These are phyloP conservation scores for Clarias laeviceps DNA, from an alignment of 2,797 vertebrate species.

Conservation along the genomic window DNA sequence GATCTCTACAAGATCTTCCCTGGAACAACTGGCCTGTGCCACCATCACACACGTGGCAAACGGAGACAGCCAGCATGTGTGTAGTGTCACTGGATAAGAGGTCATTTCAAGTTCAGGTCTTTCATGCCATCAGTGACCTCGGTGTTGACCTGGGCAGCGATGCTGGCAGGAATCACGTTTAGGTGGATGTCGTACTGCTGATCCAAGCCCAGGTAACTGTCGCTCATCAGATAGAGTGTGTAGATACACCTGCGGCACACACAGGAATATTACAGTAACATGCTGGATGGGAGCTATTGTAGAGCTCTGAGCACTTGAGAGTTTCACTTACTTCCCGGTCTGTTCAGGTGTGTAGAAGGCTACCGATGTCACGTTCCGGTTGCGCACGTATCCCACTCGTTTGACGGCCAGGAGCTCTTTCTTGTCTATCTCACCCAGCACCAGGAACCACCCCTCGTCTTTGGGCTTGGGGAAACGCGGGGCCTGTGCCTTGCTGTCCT, in stretches of 20 bases:
- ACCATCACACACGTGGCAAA: not conserved
- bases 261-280: not conserved
- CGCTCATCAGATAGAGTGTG: conserved; percentile 94
- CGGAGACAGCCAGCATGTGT: not conserved
- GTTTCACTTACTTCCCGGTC: conserved; percentile 82
- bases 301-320: not conserved
- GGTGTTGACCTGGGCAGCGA: conserved; percentile 75
- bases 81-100: not conserved
- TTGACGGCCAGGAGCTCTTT: conserved; percentile 91
- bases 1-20: not conserved
- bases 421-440: conserved; percentile 91
- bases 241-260: conserved; percentile 85
- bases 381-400: conserved; percentile 86
- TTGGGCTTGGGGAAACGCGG: conserved; percentile 91
- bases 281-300: not conserved
- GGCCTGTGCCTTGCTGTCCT: conserved; percentile 87
- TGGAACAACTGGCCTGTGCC: not conserved
- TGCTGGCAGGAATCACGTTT: conserved; percentile 75
- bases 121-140: conserved; percentile 70
- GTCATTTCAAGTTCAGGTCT: conserved; percentile 65
- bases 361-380: conserved; percentile 75
- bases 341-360: conserved; percentile 93
- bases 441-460: conserved; percentile 95
- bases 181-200: conserved; percentile 95
- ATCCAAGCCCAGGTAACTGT: conserved; percentile 97